These are phyloP conservation scores for Notodromas monacha DNA, from an alignment of 2,888 invertebrate species.

Conservation along the genomic window DNA sequence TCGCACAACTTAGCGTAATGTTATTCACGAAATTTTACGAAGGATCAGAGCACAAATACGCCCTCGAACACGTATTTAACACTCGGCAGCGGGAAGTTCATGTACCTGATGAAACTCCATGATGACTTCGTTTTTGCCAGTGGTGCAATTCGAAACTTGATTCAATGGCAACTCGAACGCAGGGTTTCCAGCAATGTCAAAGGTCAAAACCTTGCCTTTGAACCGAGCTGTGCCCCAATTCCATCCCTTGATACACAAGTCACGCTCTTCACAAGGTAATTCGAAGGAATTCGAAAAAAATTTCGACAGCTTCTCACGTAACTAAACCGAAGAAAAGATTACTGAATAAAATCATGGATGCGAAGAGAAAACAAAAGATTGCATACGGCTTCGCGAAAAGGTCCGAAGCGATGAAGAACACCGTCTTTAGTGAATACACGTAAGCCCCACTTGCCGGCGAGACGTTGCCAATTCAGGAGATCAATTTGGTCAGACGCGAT, in stretches of 20 bases:
- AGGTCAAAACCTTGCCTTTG: constrained; percentile 48
- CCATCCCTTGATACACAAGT: constrained; percentile 83
- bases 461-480: constrained; percentile 58
- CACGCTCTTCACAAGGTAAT: constrained; percentile 58
- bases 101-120: constrained; percentile 74
- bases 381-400: constrained; percentile 55
- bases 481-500: constrained; percentile 54
- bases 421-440: constrained; percentile 67
- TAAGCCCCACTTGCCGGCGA: constrained; percentile 63
- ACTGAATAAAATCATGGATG: not conserved
- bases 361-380: constrained; percentile 6
- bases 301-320: constrained; percentile 65
- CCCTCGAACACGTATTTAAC: not conserved
- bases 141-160: constrained; percentile 78
- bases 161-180: constrained; percentile 85
- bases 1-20: too few species aligned
- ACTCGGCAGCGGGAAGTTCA: too few species aligned
- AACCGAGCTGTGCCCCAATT: constrained; percentile 95
- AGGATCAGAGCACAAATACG: not conserved
- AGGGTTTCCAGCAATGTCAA: constrained; percentile 38
- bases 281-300: constrained; percentile 53
- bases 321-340: constrained; percentile 21
- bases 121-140: constrained; percentile 90
- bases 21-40: constrained; percentile 7
- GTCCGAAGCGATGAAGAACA: constrained; percentile 55